Conservation (phyloP, 2,888 invertebrate species). For the Thereva nobilitata region DNA sequence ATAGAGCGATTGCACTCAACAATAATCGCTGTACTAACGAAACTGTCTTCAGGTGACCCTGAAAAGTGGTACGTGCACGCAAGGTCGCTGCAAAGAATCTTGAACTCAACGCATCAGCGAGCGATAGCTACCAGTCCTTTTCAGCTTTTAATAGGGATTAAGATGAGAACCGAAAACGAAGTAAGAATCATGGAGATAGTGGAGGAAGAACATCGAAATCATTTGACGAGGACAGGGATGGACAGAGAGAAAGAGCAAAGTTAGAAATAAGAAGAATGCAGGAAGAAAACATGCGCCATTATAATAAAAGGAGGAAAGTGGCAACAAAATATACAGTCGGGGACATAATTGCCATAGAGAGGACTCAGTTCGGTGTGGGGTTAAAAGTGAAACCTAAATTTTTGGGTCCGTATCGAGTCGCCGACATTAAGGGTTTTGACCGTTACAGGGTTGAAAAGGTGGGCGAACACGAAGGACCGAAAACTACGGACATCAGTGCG, state of each 20-base stretch:
- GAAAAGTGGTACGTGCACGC: too few relatives aligned
- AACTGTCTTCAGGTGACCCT: too few relatives aligned
- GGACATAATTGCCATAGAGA: background rate
- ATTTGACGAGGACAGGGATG: background rate
- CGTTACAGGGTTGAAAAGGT: too few relatives aligned
- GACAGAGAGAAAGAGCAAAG: conserved; percentile 8
- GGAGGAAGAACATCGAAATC: background rate
- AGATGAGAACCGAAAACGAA: conserved; percentile 8
- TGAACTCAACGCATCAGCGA: background rate
- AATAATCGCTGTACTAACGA: too few relatives aligned
- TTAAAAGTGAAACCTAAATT: background rate
- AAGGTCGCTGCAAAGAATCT: too few relatives aligned
- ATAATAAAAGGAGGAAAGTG: conserved; percentile 20
- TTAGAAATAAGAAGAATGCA: conserved; percentile 12
- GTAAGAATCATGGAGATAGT: conserved; percentile 6
- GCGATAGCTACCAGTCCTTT: conserved; percentile 8
- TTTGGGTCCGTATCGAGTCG: conserved; percentile 9
- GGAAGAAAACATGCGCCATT: conserved; percentile 11
- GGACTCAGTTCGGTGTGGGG: too few relatives aligned
- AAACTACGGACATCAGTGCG: too few relatives aligned
- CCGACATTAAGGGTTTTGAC: too few relatives aligned
- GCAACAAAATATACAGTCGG: background rate
- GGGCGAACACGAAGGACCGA: too few relatives aligned
- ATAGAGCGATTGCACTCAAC: too few relatives aligned
- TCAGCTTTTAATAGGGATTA: conserved; percentile 3